Evolutionary conservation across 2,113 vertebrate genomes (phyloP).

Genomic region (Calyptommatus sinebrachiatus): DNA sequence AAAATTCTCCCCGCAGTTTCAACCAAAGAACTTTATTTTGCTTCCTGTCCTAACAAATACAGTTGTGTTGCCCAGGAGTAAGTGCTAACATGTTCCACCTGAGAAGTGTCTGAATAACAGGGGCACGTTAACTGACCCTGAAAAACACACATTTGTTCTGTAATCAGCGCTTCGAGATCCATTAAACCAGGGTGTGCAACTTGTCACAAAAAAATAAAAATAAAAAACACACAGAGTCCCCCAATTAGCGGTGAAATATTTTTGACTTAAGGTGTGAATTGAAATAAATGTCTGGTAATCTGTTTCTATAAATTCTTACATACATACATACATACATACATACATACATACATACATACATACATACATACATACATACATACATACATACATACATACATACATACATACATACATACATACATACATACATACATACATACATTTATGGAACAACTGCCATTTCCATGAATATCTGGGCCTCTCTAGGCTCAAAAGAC

Average conservation of each 20-base stretch:
- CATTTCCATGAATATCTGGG: neutral
- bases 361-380: no score
- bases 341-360: no score
- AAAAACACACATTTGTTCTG: conserved; percentile 14
- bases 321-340: no score
- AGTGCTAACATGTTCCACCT: conserved; percentile 27
- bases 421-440: no score
- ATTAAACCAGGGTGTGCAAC: conserved; percentile 35
- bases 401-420: no score
- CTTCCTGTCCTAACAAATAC: conserved; percentile 49
- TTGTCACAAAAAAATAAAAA: conserved; percentile 28
- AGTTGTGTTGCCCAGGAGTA: conserved; percentile 18
- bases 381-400: no score
- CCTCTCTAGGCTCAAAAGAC: neutral
- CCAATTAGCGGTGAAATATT: neutral
- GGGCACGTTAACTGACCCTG: conserved; percentile 14
- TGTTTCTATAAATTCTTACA: no score
- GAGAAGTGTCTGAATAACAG: neutral
- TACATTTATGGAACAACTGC: neutral
- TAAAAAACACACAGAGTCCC: conserved; percentile 16
- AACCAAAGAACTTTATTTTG: conserved; percentile 35
- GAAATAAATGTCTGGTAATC: conserved; percentile 4
- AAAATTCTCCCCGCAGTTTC: conserved; percentile 58
- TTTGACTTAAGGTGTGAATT: conserved; percentile 11
- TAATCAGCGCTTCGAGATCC: conserved; percentile 51